phyloP scores from a whole-genome alignment of 2,888 invertebrate species.

The Aphidius colemani region DNA sequence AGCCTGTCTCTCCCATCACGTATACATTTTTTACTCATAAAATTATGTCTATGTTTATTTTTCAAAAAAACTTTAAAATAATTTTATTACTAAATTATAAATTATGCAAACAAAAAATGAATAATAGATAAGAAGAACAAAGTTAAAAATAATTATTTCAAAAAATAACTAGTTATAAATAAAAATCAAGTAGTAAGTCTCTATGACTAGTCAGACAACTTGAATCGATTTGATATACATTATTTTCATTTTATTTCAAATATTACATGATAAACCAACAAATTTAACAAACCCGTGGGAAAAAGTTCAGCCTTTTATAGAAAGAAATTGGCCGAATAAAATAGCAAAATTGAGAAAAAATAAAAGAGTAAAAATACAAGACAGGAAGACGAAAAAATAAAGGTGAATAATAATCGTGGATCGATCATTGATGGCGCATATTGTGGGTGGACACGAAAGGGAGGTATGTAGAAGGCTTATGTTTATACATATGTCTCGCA shows the following conservation, averaged over 20 bases:
- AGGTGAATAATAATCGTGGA: slow-evolving; percentile 26
- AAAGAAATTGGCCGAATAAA: background rate
- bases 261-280: no score
- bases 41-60: slow-evolving; percentile 3
- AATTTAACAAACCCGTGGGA: no score
- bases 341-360: background rate
- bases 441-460: slow-evolving; percentile 35
- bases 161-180: no score
- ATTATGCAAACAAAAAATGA: no score
- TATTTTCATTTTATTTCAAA: no score
- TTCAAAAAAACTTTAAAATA: background rate
- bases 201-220: no score
- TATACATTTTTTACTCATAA: slow-evolving; percentile 5
- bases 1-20: background rate
- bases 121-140: no score
- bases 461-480: slow-evolving; percentile 40
- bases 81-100: no score
- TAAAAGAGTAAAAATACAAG: background rate
- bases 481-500: slow-evolving; percentile 59
- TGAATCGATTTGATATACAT: no score
- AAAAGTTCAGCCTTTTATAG: no score
- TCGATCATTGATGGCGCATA: slow-evolving; percentile 40
- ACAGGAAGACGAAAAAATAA: slow-evolving; percentile 4
- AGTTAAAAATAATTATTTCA: no score
- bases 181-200: no score